Base-by-base conservation (phyloP, 2,888 invertebrate species). In the Teleiodes luculella region DNA sequence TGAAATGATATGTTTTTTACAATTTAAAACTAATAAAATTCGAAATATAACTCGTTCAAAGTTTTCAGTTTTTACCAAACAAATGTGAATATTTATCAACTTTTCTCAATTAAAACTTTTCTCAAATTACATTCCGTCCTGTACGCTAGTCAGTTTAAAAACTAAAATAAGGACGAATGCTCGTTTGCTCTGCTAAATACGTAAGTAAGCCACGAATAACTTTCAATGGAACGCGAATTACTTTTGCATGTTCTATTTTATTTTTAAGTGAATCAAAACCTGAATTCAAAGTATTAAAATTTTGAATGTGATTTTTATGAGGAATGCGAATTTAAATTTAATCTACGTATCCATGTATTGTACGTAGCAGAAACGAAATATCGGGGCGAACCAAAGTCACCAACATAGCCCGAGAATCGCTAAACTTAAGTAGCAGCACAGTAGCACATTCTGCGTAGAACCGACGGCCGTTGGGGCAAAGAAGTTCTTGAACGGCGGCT, bases 201-300 rank as follows among this genome's bases (percentile, higher is more conserved):
- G 50, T 51, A 54, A 41, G 28, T 50, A 54, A 54, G 47, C 48
- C 43, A 50, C 31, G 54, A 43, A 33, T 39, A 41, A 50, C 37
- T 50, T 50, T 13, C 37, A 14, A 14, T 11, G 39, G 37, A 37
- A 13, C 37, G 13, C 10, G 28, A 47, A 33, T 37, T 50, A 50
- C 37, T 37, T 36, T 14, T 24, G 8, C 13, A 24, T 24, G 50
- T 14, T 28, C 37, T 37, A 37, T 49, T 24, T 18, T 13, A 37
- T 50, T 28, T 33, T 33, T 16, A n/a, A 43, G 43, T 28, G 43
- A 7, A 28, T 43, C 8, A 43, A 28, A 43, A 43, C 28, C 28
- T 43, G 43, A 13, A 20, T 43, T 43, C n/a, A 43, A 20, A 24
- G n/a, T 20, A 5, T 18, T 20, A 24, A 20, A 18, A 39, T 16